Evolutionary conservation across 2,797 vertebrate species (phyloP), one percentile per base, ranked within the genome.

Genomic region (Vespertilio murinus): DNA sequence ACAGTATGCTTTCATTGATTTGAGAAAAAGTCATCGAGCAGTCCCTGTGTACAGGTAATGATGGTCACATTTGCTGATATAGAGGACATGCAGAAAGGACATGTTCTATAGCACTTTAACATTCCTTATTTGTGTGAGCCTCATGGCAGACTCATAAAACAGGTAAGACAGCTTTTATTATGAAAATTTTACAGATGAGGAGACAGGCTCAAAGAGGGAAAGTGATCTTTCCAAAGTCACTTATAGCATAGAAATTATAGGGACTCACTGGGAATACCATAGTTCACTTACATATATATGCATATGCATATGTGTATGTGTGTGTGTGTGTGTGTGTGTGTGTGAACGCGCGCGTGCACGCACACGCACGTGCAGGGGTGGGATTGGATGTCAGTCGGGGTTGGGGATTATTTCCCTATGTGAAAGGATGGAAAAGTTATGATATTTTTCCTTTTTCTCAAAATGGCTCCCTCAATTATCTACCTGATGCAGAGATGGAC

Each of bases 361-460:
- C n/a, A n/a, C n/a, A n/a, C n/a, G n/a, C n/a, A n/a, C 82, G 10
- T 30, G 8, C 54, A n/a, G 16, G 14, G 3, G 6, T 56, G 1
- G n/a, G 3, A 14, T 30, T 86, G 18, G 40, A 8, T 33, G 8
- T 89, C 5, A 79, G 7, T 88, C 8, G 71, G 25, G 9, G 6
- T 47, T 75, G 18, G 59, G 8, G 20, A 18, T 47, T 90, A 52
- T 69, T 93, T 88, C 5, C 52, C 22, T 92, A 3, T 33, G 14
- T 92, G 22, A 90, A 95, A 82, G 23, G 5, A 67, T 73, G 14
- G 38, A 73, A 84, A 94, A 80, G 7, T 2, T 38, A 74, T 38
- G 59, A 40, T 49, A 38, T 54, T 93, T 94, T 93, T 56, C 33
- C 38, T n/a, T 64, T 94, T 94, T 87, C 28, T 88, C n/a, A 71